phyloP scores from a whole-genome alignment of 2,113 vertebrate species.

The Suncus etruscus region DNA sequence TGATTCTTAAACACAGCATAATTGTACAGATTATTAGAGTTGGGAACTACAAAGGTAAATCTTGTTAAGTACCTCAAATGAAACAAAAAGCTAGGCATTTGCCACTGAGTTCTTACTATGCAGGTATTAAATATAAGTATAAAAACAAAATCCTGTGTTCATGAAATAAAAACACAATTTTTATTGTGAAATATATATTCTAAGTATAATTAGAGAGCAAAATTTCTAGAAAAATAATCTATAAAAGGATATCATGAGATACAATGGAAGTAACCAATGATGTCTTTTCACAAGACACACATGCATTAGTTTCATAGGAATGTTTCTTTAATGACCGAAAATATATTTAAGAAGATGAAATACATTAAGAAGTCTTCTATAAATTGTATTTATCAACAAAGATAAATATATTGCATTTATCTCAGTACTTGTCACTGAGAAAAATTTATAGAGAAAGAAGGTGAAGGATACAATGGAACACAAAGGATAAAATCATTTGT shows the following conservation, averaged over 20 bases:
- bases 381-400: not conserved
- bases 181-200: not conserved
- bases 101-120: not conserved
- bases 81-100: not conserved
- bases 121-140: not conserved
- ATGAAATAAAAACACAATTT: not conserved
- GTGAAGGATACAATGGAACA: rapidly evolving
- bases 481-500: not conserved
- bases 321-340: not conserved
- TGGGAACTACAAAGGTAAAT: conserved; percentile 4
- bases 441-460: not conserved
- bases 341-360: not conserved
- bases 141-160: not conserved
- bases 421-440: not conserved
- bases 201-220: not conserved
- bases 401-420: not conserved
- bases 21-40: not conserved
- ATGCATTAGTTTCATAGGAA: not conserved
- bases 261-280: not conserved
- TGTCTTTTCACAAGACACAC: not conserved
- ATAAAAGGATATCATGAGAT: not conserved
- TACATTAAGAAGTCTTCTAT: not conserved
- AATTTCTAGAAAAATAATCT: not conserved
- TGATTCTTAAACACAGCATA: not conserved
- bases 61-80: not conserved